These are phyloP conservation scores for Blastobasis adustella DNA, from an alignment of 2,888 invertebrate genomes.

Conservation along the genomic window DNA sequence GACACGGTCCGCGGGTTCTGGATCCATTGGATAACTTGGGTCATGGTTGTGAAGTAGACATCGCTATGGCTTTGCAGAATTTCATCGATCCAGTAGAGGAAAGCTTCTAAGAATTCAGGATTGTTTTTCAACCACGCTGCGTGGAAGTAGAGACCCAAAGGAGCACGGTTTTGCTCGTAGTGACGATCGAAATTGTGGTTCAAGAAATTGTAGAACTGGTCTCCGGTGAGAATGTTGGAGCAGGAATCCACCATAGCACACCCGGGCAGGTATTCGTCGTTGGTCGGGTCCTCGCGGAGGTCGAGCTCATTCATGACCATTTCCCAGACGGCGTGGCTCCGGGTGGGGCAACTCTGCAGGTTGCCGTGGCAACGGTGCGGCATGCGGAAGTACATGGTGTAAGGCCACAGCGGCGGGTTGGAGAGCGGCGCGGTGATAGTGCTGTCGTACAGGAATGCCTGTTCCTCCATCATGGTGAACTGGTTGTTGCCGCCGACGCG, in stretches of 20 bases:
- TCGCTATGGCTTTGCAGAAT: constrained; percentile 89
- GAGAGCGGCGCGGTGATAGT: constrained; percentile 94
- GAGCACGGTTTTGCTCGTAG: constrained; percentile 92
- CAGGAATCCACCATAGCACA: constrained; percentile 97
- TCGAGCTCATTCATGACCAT: constrained; percentile 97
- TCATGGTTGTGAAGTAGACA: constrained; percentile 96
- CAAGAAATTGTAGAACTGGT: constrained; percentile 95
- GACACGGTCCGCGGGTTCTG: constrained; percentile 90
- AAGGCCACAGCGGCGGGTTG: constrained; percentile 97
- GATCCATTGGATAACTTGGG: constrained; percentile 97
- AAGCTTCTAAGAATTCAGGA: constrained; percentile 93
- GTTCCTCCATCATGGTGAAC: constrained; percentile 98
- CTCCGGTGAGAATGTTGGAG: constrained; percentile 92
- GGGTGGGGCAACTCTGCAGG: constrained; percentile 91
- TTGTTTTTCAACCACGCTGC: constrained; percentile 95
- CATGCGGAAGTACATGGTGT: constrained; percentile 98
- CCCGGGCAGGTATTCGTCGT: constrained; percentile 91
- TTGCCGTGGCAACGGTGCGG: constrained; percentile 96
- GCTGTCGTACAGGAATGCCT: constrained; percentile 95
- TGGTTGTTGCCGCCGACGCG: constrained; percentile 96
- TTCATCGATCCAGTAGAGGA: constrained; percentile 95
- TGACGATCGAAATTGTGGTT: constrained; percentile 95
- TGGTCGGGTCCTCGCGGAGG: constrained; percentile 91
- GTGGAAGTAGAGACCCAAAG: constrained; percentile 93
- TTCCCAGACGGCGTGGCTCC: constrained; percentile 96